These are phyloP conservation scores for Saccostrea echinata DNA, from an alignment of 1,140 invertebrate genomes.

Conservation along the genomic window DNA sequence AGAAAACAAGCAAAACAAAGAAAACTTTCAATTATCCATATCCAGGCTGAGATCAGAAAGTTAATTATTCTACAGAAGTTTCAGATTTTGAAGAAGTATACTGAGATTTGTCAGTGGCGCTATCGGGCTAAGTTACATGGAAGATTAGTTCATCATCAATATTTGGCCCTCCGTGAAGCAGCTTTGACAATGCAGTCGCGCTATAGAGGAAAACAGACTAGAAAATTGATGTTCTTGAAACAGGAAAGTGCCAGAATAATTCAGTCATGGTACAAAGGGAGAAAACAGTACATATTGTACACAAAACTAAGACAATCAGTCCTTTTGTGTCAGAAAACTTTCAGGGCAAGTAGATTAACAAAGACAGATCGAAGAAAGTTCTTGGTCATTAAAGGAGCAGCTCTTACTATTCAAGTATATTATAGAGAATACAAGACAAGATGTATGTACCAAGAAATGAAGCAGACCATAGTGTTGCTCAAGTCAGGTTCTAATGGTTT, in stretches of 20 bases:
- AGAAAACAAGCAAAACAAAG: slow-evolving; percentile 1
- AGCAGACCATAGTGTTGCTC: slow-evolving; percentile 11
- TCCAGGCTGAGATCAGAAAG: slow-evolving; percentile 45
- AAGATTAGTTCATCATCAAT: slow-evolving; percentile 29
- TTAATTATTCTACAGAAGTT: neutral
- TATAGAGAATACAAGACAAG: slow-evolving; percentile 34
- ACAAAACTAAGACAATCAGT: slow-evolving; percentile 26
- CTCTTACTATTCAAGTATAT: slow-evolving; percentile 38
- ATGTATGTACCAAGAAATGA: slow-evolving; percentile 9
- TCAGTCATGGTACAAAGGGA: slow-evolving; percentile 44
- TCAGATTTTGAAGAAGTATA: slow-evolving; percentile 6
- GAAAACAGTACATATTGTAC: slow-evolving; percentile 42
- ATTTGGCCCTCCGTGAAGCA: slow-evolving; percentile 38
- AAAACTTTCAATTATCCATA: slow-evolving; percentile 47
- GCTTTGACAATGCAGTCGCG: slow-evolving; percentile 59
- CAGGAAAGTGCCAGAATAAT: slow-evolving; percentile 25
- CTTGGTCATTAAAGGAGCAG: slow-evolving; percentile 32
- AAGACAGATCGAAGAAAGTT: neutral
- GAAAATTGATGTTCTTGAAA: neutral
- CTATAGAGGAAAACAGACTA: slow-evolving; percentile 39
- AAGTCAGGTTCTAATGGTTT: slow-evolving; percentile 40
- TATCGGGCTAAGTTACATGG: slow-evolving; percentile 26
- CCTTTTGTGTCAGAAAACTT: slow-evolving; percentile 32
- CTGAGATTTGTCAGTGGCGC: slow-evolving; percentile 29
- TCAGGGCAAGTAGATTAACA: neutral